A percentile compares a stretch with the other conserved stretches of the same genome.
Evolutionary conservation across 2,113 vertebrate species (phyloP).

Genomic region (Upupa epops): DNA sequence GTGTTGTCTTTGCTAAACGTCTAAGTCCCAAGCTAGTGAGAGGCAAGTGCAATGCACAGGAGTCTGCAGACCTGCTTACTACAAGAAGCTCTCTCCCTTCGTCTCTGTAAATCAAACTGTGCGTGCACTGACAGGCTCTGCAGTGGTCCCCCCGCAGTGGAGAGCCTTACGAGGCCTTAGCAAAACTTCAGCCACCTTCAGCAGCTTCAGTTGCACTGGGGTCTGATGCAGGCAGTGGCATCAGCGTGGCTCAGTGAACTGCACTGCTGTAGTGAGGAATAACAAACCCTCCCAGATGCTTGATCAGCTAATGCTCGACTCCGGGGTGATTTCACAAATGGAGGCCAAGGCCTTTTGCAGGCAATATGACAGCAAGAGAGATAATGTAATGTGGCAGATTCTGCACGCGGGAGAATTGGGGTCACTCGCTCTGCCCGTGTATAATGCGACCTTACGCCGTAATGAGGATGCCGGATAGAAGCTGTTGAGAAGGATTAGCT

Average conservation of each 20-base stretch:
- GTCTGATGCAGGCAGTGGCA: not conserved
- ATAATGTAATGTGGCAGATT: constrained; percentile 51
- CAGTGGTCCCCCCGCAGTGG: accelerated
- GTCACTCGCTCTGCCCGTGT: not conserved
- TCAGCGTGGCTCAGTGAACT: not conserved
- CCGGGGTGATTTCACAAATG: not conserved
- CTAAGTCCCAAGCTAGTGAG: not conserved
- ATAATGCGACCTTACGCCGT: constrained; percentile 18
- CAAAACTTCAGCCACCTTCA: not conserved
- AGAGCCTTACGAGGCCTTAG: accelerated
- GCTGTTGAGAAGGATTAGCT: constrained; percentile 33
- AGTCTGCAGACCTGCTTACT: not conserved
- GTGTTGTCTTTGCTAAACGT: not conserved
- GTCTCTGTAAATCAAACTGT: not conserved
- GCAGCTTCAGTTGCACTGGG: not conserved
- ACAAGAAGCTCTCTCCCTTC: not conserved
- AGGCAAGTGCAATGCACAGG: not conserved
- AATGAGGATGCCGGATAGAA: constrained; percentile 6
- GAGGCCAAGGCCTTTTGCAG: constrained; percentile 2
- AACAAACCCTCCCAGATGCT: not conserved
- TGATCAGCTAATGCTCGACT: not conserved
- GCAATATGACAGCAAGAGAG: not conserved
- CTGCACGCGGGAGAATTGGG: constrained; percentile 17
- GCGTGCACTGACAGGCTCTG: not conserved
- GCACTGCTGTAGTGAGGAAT: not conserved